Conservation (phyloP, 30 jellyfish, hydroid and myxozoan genomes). For the Catostylus mosaicus region DNA sequence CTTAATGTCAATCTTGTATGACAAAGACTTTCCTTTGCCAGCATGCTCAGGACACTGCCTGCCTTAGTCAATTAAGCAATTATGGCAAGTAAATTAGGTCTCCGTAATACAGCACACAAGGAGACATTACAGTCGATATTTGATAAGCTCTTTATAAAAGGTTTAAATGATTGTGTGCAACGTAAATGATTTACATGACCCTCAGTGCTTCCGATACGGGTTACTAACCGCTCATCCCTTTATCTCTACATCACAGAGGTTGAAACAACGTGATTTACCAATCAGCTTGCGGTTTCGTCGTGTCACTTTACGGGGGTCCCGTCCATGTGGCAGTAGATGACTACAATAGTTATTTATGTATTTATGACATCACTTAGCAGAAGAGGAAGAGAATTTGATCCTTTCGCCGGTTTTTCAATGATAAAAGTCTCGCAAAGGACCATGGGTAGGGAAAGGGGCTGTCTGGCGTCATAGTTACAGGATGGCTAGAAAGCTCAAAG, state of each 20-base stretch:
- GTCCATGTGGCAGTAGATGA: constrained; percentile 3
- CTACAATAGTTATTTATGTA: no score
- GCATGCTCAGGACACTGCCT: not conserved
- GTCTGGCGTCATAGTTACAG: no score
- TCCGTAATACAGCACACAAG: not conserved
- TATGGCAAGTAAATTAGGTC: not conserved
- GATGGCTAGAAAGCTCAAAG: no score
- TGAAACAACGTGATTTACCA: not conserved
- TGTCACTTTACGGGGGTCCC: constrained; percentile 7
- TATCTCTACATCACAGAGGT: constrained; percentile 12
- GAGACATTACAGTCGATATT: not conserved
- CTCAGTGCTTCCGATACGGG: constrained; percentile 43
- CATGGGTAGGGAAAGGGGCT: no score
- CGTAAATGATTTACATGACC: constrained; percentile 38
- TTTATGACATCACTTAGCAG: no score
- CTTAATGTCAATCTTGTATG: not conserved
- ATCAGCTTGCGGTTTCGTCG: constrained; percentile 10
- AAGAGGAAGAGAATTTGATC: no score
- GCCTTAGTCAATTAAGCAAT: constrained; percentile 6
- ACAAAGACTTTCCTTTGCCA: not conserved
- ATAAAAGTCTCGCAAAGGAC: no score
- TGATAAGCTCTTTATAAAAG: constrained; percentile 6
- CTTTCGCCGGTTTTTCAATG: no score
- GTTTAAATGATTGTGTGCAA: constrained; percentile 5
- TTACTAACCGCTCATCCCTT: not conserved